A percentile compares a stretch with the other conserved stretches of the same genome.
phyloP scores from a whole-genome alignment of 1,140 invertebrate species.

The Camponotus pennsylvanicus region DNA sequence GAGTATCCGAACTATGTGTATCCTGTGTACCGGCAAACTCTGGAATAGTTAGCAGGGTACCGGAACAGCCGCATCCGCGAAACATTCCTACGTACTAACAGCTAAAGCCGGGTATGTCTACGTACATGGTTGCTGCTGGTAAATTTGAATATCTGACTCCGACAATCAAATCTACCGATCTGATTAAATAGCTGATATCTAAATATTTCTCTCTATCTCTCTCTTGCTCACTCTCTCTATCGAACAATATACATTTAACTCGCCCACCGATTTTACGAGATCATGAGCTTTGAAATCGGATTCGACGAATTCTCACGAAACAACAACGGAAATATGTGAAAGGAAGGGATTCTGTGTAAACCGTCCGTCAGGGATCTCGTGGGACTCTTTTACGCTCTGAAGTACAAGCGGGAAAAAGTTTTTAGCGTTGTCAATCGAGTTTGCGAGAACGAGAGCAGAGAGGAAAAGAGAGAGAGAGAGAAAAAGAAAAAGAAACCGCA shows the following conservation, averaged over 20 bases:
- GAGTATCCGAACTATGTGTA: conserved; percentile 41
- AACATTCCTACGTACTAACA: conserved; percentile 43
- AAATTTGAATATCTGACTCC: conserved; percentile 15
- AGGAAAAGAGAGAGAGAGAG: not conserved
- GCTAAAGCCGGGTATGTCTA: conserved; percentile 29
- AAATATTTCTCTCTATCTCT: not conserved
- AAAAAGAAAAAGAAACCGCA: not conserved
- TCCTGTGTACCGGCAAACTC: conserved; percentile 11
- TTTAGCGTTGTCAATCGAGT: conserved; percentile 18
- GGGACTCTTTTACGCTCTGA: conserved; percentile 4
- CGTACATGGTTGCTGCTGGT: not conserved
- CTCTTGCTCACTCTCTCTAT: not conserved
- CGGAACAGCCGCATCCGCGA: conserved; percentile 5
- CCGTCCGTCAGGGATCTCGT: not conserved
- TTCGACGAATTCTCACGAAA: not conserved
- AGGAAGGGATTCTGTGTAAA: conserved; percentile 1
- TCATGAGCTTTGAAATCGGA: not conserved
- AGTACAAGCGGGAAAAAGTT: conserved; percentile 47
- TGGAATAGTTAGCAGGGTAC: conserved; percentile 27
- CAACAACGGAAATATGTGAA: not conserved
- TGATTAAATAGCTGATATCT: conserved; percentile 43
- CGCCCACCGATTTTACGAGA: not conserved
- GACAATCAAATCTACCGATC: conserved; percentile 25
- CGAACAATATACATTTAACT: not conserved
- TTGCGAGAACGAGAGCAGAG: not conserved